Evolutionary conservation across 2,113 vertebrate species (phyloP).

Genomic region (Colossoma macropomum): DNA sequence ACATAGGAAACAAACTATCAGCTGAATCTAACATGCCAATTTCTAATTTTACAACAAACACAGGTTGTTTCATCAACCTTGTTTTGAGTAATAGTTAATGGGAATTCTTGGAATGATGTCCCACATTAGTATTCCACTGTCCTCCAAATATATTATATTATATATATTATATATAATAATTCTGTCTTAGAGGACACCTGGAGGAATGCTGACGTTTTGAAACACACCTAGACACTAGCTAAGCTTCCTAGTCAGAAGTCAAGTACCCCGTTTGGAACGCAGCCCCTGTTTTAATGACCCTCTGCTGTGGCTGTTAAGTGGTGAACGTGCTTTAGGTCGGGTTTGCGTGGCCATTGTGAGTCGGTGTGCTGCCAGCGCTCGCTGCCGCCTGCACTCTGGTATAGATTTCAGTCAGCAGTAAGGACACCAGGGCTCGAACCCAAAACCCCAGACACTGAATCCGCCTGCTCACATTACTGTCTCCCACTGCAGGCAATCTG

Average conservation of each 20-base stretch:
- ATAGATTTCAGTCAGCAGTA: slow-evolving; percentile 66
- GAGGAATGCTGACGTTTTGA: neutral
- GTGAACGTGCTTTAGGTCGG: slow-evolving; percentile 34
- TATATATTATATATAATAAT: too few relatives aligned
- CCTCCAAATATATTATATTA: too few relatives aligned
- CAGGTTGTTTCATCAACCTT: neutral
- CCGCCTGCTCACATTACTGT: slow-evolving; percentile 73
- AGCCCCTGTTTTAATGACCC: neutral
- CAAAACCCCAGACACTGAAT: slow-evolving; percentile 71
- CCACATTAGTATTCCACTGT: too few relatives aligned
- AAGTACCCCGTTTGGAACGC: neutral
- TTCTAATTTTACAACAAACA: neutral
- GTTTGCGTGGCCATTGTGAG: slow-evolving; percentile 35
- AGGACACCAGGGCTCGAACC: slow-evolving; percentile 61
- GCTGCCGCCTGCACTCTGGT: slow-evolving; percentile 52
- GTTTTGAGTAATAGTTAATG: too few relatives aligned
- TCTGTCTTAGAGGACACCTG: too few relatives aligned
- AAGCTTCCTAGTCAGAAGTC: neutral
- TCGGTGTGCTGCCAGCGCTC: slow-evolving; percentile 49
- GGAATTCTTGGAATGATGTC: too few relatives aligned
- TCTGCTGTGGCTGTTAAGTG: neutral
- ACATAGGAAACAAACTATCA: too few relatives aligned
- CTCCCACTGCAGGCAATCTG: slow-evolving; percentile 40
- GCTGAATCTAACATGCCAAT: too few relatives aligned
- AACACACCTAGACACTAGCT: neutral